A percentile compares a stretch with the other conserved stretches of the same genome.
Conservation (phyloP, 1,140 invertebrate genomes). For the Wiebesia pumilae region DNA sequence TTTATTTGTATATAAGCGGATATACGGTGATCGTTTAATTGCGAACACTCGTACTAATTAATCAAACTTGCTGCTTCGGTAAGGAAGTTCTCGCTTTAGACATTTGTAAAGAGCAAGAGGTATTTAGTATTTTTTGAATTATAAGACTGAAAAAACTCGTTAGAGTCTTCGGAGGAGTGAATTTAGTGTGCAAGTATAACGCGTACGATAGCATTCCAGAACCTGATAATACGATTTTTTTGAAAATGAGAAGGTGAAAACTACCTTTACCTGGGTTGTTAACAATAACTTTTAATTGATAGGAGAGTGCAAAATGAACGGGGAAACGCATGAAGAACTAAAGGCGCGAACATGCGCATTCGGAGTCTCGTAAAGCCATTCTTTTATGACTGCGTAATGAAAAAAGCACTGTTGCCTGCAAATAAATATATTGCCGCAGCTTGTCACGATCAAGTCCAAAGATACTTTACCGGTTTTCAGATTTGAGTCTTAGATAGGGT, state of each 20-base stretch:
- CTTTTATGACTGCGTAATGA: constrained; percentile 41
- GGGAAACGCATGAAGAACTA: constrained; percentile 17
- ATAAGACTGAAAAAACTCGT: constrained; percentile 53
- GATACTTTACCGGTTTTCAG: constrained; percentile 23
- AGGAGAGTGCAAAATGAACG: background rate
- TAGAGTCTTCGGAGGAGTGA: constrained; percentile 28
- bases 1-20: constrained; percentile 25
- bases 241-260: background rate
- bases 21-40: constrained; percentile 8
- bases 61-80: constrained; percentile 24
- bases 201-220: constrained; percentile 36
- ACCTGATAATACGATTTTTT: constrained; percentile 11
- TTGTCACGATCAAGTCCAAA: constrained; percentile 29
- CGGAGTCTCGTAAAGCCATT: constrained; percentile 29
- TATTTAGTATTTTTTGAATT: constrained; percentile 50
- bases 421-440: constrained; percentile 11
- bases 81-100: constrained; percentile 11
- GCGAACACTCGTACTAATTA: constrained; percentile 17
- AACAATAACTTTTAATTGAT: constrained; percentile 30
- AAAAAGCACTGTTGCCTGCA: constrained; percentile 21
- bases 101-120: constrained; percentile 1
- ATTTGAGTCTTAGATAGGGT: constrained; percentile 23
- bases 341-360: background rate
- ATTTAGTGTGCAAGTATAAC: constrained; percentile 24
- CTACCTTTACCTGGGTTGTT: background rate